A percentile compares a stretch with the other conserved stretches of the same genome.
Conservation (phyloP, 2,888 invertebrate species). For the Macrophya alboannulata region DNA sequence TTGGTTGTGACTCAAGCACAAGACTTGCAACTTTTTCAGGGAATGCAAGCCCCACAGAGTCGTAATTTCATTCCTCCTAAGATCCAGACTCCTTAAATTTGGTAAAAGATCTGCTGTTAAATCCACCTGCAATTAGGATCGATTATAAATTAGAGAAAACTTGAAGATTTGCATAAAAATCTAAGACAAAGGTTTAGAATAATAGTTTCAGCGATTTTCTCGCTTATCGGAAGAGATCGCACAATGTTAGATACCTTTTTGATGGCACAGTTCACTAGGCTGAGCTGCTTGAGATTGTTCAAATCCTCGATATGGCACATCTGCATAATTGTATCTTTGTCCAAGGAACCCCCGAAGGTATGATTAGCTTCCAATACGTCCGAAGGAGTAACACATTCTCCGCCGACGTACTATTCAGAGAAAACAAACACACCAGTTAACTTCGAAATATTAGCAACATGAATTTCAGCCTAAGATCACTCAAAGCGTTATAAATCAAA, state of each 20-base stretch:
- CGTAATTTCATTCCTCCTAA: conserved; percentile 66
- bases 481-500: background rate
- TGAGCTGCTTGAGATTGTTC: conserved; percentile 63
- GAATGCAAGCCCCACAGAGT: conserved; percentile 63
- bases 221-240: background rate
- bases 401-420: conserved; percentile 58
- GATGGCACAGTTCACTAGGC: conserved; percentile 63
- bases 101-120: conserved; percentile 62
- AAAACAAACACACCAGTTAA: conserved; percentile 27
- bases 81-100: conserved; percentile 66
- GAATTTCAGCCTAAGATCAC: background rate
- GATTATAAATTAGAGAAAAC: background rate
- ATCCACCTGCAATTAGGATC: conserved; percentile 61
- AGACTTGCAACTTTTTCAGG: conserved; percentile 63
- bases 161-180: background rate
- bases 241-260: conserved; percentile 61
- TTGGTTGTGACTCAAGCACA: conserved; percentile 67
- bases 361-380: conserved; percentile 61
- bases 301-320: conserved; percentile 59
- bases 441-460: background rate
- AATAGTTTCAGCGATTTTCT: background rate
- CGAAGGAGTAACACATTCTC: conserved; percentile 56
- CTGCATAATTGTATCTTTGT: conserved; percentile 60
- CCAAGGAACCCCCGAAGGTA: conserved; percentile 62
- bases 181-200: background rate